phyloP scores from a whole-genome alignment of 2,888 invertebrate species.

The Electrophaes corylata region DNA sequence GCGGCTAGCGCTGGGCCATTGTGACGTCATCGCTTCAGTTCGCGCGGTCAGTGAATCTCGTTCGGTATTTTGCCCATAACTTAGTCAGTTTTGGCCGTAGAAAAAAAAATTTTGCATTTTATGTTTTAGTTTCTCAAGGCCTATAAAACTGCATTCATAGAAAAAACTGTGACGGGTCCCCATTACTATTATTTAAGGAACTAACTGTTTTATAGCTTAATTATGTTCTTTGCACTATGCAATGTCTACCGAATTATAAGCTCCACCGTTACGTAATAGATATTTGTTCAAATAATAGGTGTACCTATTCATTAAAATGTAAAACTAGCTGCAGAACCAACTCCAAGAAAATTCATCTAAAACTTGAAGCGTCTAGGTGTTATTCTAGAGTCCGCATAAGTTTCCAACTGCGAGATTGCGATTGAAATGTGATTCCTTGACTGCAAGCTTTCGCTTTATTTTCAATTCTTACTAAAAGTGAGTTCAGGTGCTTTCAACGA shows the following conservation, averaged over 20 bases:
- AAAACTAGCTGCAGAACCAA: slow-evolving; percentile 27
- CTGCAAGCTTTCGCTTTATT: slow-evolving; percentile 26
- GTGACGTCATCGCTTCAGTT: no score
- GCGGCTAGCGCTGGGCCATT: no score
- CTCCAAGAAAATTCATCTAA: slow-evolving; percentile 32
- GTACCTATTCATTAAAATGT: slow-evolving; percentile 29
- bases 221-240: background rate
- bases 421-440: slow-evolving; percentile 39
- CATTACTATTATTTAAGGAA: no score
- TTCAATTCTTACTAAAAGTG: slow-evolving; percentile 13
- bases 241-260: background rate
- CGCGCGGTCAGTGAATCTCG: no score
- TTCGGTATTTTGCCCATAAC: no score
- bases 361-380: slow-evolving; percentile 38
- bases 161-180: no score
- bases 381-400: slow-evolving; percentile 39
- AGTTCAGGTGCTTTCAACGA: background rate
- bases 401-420: slow-evolving; percentile 34
- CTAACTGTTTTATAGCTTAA: no score
- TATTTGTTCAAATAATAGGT: slow-evolving; percentile 23
- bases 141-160: no score
- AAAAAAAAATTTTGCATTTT: no score
- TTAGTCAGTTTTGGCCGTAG: no score
- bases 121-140: no score
- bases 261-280: slow-evolving; percentile 12